Evolutionary conservation across 2,113 vertebrate genomes (phyloP).

Genomic region (Danionella cerebrum): DNA sequence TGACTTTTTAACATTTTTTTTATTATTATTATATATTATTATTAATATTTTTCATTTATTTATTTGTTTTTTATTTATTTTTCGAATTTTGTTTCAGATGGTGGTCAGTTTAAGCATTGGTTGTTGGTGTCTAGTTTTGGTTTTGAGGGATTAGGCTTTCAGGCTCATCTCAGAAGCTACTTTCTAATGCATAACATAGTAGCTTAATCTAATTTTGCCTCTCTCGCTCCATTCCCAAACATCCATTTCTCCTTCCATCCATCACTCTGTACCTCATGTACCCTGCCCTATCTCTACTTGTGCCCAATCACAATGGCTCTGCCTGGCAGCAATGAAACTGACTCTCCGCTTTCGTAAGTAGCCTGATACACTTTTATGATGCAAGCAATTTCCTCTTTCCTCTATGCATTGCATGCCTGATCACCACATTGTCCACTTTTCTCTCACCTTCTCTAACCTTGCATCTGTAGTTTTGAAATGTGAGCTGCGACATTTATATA

Average conservation of each 20-base stretch:
- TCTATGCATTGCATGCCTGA: background rate
- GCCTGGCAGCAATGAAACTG: conserved; percentile 46
- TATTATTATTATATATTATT: too few species aligned
- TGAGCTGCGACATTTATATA: background rate
- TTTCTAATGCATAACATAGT: background rate
- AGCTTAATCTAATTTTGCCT: conserved; percentile 17
- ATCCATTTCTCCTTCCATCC: conserved; percentile 16
- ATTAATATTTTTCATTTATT: too few species aligned
- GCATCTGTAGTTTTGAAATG: background rate
- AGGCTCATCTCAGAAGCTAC: background rate
- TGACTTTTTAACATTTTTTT: too few species aligned
- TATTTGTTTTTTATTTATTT: too few species aligned
- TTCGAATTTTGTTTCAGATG: too few species aligned
- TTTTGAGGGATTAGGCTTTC: background rate
- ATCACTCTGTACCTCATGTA: background rate
- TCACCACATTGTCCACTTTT: background rate
- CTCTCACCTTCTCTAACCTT: background rate
- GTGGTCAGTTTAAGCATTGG: too few species aligned
- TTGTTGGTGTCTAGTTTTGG: background rate
- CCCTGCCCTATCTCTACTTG: background rate
- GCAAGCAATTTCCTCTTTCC: background rate
- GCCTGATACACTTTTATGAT: conserved; percentile 35
- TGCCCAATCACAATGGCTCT: conserved; percentile 49
- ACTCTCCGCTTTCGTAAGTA: conserved; percentile 57
- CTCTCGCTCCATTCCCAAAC: conserved; percentile 11